Evolutionary conservation across 2,797 vertebrate species (phyloP), one percentile per base, ranked within the genome.

Genomic region (Pipistrellus pipistrellus): DNA sequence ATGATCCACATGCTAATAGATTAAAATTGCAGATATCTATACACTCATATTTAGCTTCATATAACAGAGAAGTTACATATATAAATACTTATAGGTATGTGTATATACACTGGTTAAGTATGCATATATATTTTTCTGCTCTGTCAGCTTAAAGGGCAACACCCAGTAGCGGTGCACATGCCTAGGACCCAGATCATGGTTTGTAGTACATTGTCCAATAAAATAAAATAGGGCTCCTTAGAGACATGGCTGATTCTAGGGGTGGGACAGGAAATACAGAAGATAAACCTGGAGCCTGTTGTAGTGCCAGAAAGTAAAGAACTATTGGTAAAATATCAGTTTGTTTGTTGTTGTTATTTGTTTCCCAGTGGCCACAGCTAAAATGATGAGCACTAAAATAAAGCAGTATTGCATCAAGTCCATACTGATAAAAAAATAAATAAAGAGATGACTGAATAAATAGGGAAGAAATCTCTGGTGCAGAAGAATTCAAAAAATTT

Each of bases 1-100:
- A 88, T 46, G 35, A 76, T 21, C 15, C 53, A 55, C 11, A 27
- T 75, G 44, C 25, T 85, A 75, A 85, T 51, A 35, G 73, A 69
- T 80, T 88, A 78, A 23, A 88, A 32, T 9, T 83, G 77, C 41
- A 62, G 30, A 85, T 35, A 88, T 85, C 32, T 46, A 91, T 69
- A 27, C 75, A 85, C 20, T 88, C 30, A 18, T 27, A 51, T 32
- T 84, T 69, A 81, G 80, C 53, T 76, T 53, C 51, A 77, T 46
- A 75, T 0, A 88, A 18, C 27, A 80, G 6, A 62, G 30, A 86
- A 9, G 25, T 81, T 71, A 85, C 30, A 85, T 14, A 85, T 0
- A 62, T 4, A 88, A 57, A 59, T 72, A 81, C 18, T 51, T 53
- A 53, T 3, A 81, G n/a, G 81, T 44, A 21, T 10, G 8, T 51